Evolutionary conservation across 2,888 invertebrate species (phyloP), one percentile per base, ranked within the genome.

Genomic region (Encarsia formosa): DNA sequence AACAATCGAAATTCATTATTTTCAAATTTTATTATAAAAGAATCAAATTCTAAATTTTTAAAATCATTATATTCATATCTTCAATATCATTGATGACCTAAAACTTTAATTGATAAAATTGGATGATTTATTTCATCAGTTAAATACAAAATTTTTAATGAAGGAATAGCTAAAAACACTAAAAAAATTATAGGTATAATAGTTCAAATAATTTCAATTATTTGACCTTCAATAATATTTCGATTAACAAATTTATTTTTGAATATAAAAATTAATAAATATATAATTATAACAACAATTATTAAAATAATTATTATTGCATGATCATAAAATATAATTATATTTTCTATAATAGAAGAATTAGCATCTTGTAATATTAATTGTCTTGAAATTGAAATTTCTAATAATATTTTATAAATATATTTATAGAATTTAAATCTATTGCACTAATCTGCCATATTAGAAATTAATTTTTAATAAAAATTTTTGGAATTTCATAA

Each of bases 21-120:
- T 62, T 71, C 69, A 29, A 72, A 69, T 48, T 78, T 77, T 13
- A 78, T 77, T 80, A 83, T 83, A 69, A 80, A 83, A 5, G 81
- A 82, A 59, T 83, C 80, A 77, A 82, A 83, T 77, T 79, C 78
- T 67, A 80, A 73, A 67, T 77, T 74, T 63, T 74, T 63, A 67
- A 83, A 83, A 67, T 84, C 81, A 44, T 81, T 79, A 62, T 83
- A 83, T 80, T 84, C 82, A 76, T 84, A 84, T 1, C 77, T 78
- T 81, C 82, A 83, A 56, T 81, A 82, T 79, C 82, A 84, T 79
- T 83, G 83, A 67, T 82, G 82, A 0, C 82, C 83, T 72, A 83
- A 81, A 23, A 78, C 72, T 76, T 84, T 84, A 71, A 84, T 64
- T 0, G 82, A 79, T 65, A 83, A 72, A 59, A 76, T 63, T 1